Base-by-base conservation (phyloP, 1,140 invertebrate species). In the Conus betulinus region DNA sequence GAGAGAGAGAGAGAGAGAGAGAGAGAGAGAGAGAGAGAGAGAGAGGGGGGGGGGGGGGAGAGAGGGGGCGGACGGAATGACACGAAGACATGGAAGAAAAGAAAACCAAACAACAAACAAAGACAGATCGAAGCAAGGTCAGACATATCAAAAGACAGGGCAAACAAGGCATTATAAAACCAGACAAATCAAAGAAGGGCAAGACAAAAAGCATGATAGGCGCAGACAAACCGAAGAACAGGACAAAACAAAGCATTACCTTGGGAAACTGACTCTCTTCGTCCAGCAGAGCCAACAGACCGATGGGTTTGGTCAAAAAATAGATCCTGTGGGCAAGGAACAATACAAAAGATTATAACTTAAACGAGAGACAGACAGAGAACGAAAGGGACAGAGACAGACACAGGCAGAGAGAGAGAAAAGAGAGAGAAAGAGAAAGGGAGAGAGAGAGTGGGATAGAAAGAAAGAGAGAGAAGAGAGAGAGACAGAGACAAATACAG, bases 191-290 rank as follows among this genome's bases (percentile, higher is more conserved):
- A 60, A 0, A 15, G 15, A 60, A 60, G 57, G 15, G 15, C 57
- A 60, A 15, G 8, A 60, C 8, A 60, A 60, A 84, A n/a, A 39
- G 39, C 39, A 39, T 39, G 39, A 39, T 39, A 39, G 39, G 39
- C 39, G 39, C 39, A 39, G 39, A 39, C 39, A 3, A 39, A 39
- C 39, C 3, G 39, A 39, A 39, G 39, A 39, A 39, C 39, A 39
- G 39, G 60, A 52, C n/a, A 82, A 52, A 27, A 17, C 15, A 17
- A 6, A 7, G 13, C 23, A 67, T 23, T 91, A 94, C 94, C 92
- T 93, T 93, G 27, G 94, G 94, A 86, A 95, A 95, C 15, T 89
- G 90, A 89, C 92, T 93, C 85, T 95, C 94, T 89, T 95, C 94
- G 91, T 95, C 94, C 39, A 95, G 84, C 7, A 95, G 81, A 23